Percentiles rank a stretch among this genome's conserved stretches.
Conservation (phyloP, 2,888 invertebrate genomes). For the Noctua pronuba region DNA sequence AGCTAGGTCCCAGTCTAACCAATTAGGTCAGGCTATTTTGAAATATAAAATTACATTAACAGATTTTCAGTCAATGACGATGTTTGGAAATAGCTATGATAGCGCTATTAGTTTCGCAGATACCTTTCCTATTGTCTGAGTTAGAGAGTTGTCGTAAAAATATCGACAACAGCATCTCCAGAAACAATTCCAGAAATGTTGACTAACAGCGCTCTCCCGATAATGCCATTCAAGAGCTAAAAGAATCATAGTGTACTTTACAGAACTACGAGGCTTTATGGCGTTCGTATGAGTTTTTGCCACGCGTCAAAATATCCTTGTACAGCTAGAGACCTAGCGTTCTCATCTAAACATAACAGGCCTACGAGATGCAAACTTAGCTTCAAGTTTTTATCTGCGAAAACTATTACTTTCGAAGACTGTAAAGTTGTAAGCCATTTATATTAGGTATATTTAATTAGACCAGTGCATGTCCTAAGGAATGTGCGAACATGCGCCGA, state of each 20-base stretch:
- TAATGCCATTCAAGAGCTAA: background rate
- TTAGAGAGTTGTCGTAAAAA: background rate
- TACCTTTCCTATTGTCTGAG: background rate
- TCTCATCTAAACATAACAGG: background rate
- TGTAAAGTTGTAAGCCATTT: background rate
- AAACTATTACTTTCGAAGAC: background rate
- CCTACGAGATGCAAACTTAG: background rate
- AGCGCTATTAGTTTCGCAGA: background rate
- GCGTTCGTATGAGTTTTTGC: background rate
- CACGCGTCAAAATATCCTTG: background rate
- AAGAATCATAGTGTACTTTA: background rate
- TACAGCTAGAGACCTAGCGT: background rate
- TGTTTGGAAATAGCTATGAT: background rate
- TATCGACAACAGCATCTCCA: too few species aligned
- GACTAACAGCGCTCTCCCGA: background rate
- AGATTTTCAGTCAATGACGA: background rate
- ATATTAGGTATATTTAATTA: background rate
- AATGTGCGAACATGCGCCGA: slow-evolving; percentile 20
- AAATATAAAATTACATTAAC: background rate
- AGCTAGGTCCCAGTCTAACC: background rate
- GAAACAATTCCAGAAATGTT: background rate
- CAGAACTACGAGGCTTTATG: background rate
- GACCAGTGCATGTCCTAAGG: slow-evolving; percentile 7
- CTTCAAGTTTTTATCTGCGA: background rate
- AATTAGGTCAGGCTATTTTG: background rate